Percentiles rank a stretch among this genome's conserved stretches.
Evolutionary conservation across 2,888 invertebrate genomes (phyloP).

Genomic region (Hetaerina titia): DNA sequence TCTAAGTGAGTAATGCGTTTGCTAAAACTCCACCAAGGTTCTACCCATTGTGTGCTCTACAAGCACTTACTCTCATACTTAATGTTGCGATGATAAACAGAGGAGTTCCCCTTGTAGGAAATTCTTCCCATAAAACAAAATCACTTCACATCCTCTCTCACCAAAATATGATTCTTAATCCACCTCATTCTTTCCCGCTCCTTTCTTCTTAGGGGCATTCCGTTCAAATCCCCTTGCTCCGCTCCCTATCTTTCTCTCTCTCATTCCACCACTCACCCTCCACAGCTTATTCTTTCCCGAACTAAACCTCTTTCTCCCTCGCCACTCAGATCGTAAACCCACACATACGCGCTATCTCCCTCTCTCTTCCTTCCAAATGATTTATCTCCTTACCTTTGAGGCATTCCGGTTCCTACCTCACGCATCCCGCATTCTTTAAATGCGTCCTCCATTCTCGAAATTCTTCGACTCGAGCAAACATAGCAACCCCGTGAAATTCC

Average conservation of each 20-base stretch:
- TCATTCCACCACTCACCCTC: not conserved
- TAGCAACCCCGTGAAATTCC: not conserved
- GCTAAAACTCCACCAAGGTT: too few relatives aligned
- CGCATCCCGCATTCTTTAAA: not conserved
- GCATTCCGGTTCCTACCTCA: not conserved
- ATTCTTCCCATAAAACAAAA: not conserved
- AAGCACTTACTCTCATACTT: not conserved
- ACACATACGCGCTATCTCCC: not conserved
- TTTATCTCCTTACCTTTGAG: not conserved
- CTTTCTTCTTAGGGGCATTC: not conserved
- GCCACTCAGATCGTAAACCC: not conserved
- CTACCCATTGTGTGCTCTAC: not conserved
- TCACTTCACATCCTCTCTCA: not conserved
- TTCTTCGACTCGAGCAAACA: not conserved
- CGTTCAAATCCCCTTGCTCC: not conserved
- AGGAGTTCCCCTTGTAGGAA: not conserved
- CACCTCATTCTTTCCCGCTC: not conserved
- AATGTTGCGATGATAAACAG: not conserved
- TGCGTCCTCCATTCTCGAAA: not conserved
- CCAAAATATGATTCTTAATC: not conserved
- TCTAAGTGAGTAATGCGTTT: too few relatives aligned
- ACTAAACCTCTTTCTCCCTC: too few relatives aligned
- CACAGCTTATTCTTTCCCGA: not conserved
- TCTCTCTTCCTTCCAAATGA: not conserved
- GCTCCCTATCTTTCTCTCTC: not conserved